Conservation (phyloP, 2,797 vertebrate species). For the Danionella dracula region DNA sequence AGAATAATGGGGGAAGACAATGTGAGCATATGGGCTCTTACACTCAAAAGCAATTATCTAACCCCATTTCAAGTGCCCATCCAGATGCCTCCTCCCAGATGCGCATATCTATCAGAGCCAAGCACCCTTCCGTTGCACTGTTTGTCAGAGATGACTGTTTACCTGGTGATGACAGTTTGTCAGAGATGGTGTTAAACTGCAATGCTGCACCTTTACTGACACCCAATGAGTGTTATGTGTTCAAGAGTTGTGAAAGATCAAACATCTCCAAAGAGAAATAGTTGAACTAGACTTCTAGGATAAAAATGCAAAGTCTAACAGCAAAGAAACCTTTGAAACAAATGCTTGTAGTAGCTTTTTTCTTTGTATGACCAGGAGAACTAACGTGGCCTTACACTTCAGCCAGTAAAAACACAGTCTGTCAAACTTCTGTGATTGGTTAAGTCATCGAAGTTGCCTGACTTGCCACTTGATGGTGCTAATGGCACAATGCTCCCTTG, state of each 20-base stretch:
- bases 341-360: too few species aligned
- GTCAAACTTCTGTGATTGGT: too few species aligned
- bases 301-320: too few species aligned
- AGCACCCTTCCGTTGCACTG: slow-evolving; percentile 50
- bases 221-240: slow-evolving; percentile 32
- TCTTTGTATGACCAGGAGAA: too few species aligned
- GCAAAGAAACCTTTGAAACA: too few species aligned
- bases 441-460: too few species aligned
- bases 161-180: too few species aligned
- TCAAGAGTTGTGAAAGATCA: slow-evolving; percentile 15
- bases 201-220: slow-evolving; percentile 39
- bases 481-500: too few species aligned
- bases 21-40: slow-evolving; percentile 35
- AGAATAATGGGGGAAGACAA: slow-evolving; percentile 45
- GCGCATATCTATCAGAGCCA: slow-evolving; percentile 57
- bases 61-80: slow-evolving; percentile 46
- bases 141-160: slow-evolving; percentile 49
- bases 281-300: too few species aligned
- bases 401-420: too few species aligned
- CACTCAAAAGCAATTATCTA: slow-evolving; percentile 33
- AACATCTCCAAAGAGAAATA: slow-evolving; percentile 1
- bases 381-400: too few species aligned
- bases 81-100: slow-evolving; percentile 54
- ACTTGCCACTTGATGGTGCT: too few species aligned
- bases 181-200: slow-evolving; percentile 50